phyloP scores from a whole-genome alignment of 2,797 vertebrate genomes.

The Poecile montanus region DNA sequence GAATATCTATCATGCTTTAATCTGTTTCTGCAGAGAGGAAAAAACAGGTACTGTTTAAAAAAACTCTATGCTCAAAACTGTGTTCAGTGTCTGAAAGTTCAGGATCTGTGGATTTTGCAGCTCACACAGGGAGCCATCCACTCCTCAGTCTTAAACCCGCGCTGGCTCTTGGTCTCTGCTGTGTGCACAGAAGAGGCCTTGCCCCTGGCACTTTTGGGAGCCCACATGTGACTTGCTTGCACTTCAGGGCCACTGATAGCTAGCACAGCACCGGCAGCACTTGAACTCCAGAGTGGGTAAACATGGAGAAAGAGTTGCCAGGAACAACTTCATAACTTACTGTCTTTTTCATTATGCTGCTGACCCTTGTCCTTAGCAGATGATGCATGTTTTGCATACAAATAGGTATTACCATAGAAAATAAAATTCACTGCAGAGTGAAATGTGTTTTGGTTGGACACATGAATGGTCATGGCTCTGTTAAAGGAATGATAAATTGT shows the following conservation, averaged over 20 bases:
- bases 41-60: background rate
- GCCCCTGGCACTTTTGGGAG: background rate
- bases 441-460: background rate
- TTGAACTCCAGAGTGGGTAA: background rate
- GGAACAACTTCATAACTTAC: background rate
- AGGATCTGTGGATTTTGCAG: background rate
- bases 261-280: accelerated
- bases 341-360: background rate
- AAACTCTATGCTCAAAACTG: background rate
- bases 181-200: background rate
- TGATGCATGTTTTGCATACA: background rate
- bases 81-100: background rate
- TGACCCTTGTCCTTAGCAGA: background rate
- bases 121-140: background rate
- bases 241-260: accelerated
- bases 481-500: background rate
- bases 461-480: background rate
- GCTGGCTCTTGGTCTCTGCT: background rate
- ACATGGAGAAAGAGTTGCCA: background rate
- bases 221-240: background rate
- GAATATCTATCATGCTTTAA: background rate
- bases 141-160: background rate
- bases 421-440: background rate
- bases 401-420: background rate
- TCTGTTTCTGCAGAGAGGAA: background rate